Evolutionary conservation across 2,113 vertebrate genomes (phyloP).

Genomic region (Corydoras sp.): DNA sequence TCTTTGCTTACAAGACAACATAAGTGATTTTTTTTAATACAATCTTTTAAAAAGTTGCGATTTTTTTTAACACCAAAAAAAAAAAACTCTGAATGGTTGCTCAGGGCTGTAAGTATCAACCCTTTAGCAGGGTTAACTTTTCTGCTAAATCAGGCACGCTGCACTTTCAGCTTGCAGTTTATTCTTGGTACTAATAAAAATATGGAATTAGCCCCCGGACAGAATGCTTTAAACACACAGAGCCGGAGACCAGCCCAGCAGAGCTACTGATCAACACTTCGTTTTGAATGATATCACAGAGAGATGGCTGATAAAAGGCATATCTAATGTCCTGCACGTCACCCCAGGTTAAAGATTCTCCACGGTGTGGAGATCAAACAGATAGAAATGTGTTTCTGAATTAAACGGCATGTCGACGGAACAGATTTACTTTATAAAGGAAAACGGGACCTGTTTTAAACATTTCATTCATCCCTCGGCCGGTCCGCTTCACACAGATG

Average conservation of each 20-base stretch:
- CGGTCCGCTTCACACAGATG: constrained; percentile 12
- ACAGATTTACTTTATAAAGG: background rate
- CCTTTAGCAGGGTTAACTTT: too few relatives aligned
- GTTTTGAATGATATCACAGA: background rate
- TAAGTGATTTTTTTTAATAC: too few relatives aligned
- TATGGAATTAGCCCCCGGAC: background rate
- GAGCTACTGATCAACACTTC: background rate
- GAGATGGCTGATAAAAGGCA: constrained; percentile 23
- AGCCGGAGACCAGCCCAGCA: constrained; percentile 5
- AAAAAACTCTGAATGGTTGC: too few relatives aligned
- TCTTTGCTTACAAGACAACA: too few relatives aligned
- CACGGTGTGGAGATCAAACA: constrained; percentile 1
- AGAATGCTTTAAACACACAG: background rate
- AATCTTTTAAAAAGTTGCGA: too few relatives aligned
- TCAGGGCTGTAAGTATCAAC: too few relatives aligned
- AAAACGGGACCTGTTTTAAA: too few relatives aligned
- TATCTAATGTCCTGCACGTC: constrained; percentile 10
- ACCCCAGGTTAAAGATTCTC: constrained; percentile 9
- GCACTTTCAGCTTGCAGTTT: too few relatives aligned
- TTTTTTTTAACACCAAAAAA: too few relatives aligned
- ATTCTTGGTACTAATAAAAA: too few relatives aligned
- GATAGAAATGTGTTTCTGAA: constrained; percentile 30
- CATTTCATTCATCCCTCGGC: background rate
- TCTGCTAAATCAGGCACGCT: too few relatives aligned
- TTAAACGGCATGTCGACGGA: background rate